Evolutionary conservation across 2,797 vertebrate species (phyloP).

Genomic region (Babyrousa celebensis): DNA sequence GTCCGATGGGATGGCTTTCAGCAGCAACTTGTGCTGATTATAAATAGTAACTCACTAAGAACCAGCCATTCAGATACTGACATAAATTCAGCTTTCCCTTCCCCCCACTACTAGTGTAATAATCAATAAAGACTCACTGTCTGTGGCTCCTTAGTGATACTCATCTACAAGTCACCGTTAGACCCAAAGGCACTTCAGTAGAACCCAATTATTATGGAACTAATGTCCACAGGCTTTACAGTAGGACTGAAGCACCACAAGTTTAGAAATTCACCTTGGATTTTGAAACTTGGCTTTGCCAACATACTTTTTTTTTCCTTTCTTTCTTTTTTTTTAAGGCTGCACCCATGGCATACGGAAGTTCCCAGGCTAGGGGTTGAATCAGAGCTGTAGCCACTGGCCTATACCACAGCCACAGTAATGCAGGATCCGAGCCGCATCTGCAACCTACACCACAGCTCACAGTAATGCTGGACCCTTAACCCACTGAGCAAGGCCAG

Average conservation of each 20-base stretch:
- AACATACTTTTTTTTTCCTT: neutral
- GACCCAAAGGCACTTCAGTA: neutral
- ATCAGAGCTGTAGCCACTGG: too few species aligned
- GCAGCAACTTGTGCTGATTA: constrained; percentile 23
- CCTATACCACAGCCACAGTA: too few species aligned
- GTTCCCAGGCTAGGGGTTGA: too few species aligned
- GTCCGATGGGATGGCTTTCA: constrained; percentile 54
- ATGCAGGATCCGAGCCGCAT: too few species aligned
- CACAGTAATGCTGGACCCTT: too few species aligned
- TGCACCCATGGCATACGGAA: too few species aligned
- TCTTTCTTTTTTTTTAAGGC: too few species aligned
- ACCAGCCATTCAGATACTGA: neutral
- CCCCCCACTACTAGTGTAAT: neutral
- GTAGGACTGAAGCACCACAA: neutral
- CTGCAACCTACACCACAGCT: too few species aligned
- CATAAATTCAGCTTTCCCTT: neutral
- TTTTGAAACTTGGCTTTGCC: constrained; percentile 43
- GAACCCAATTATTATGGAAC: neutral
- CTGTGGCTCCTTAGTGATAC: neutral
- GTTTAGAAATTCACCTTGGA: constrained; percentile 14
- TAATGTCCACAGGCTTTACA: neutral
- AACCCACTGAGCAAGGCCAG: too few species aligned
- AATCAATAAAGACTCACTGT: neutral
- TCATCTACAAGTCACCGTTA: neutral
- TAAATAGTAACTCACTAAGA: constrained; percentile 71